Evolutionary conservation across 2,113 vertebrate genomes (phyloP), one percentile per base, ranked within the genome.

Genomic region (Myrmecophaga tridactyla): DNA sequence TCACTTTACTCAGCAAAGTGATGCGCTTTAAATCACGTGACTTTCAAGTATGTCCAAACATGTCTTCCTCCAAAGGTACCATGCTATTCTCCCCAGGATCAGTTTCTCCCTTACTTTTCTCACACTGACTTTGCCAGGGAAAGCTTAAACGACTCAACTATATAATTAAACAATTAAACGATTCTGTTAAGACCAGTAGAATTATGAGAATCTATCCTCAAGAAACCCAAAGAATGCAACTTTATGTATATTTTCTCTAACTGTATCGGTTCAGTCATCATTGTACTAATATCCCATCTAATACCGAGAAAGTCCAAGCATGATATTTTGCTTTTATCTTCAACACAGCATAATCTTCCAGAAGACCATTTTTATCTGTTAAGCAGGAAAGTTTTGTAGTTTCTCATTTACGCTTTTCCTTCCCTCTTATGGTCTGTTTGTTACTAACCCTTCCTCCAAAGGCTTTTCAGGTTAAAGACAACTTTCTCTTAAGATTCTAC

Each of bases 401-500:
- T 81, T 18, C 65, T n/a, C 27, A 2, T 21, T 62, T 9, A 39
- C 2, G 36, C 6, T 14, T 78, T 34, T 29, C 9, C 6, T 86
- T 84, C 39, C 60, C 48, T 41, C 48, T 31, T 58, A 4, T 10
- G 14, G 34, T 62, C 23, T 34, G 14, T 41, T 13, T 18, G n/a
- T 43, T 13, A n/a, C 3, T 8, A 13, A 53, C 4, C 2, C 31
- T 65, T 21, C 21, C n/a, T 53, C 53, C 41, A 43, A 36, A 86
- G 43, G 7, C 27, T 62, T 77, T 82, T 89, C 46, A 41, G 18
- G 56, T 46, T 27, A 39, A 58, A 92, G 73, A 82, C 21, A 27
- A 39, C 18, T 43, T 85, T 94, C 81, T 93, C 70, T 90, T 53
- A 83, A 48, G 87, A 92, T 95, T 90, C 90, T 34, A 29, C 41